Conservation (phyloP, 2,113 vertebrate genomes). For the Urocolius indicus region DNA sequence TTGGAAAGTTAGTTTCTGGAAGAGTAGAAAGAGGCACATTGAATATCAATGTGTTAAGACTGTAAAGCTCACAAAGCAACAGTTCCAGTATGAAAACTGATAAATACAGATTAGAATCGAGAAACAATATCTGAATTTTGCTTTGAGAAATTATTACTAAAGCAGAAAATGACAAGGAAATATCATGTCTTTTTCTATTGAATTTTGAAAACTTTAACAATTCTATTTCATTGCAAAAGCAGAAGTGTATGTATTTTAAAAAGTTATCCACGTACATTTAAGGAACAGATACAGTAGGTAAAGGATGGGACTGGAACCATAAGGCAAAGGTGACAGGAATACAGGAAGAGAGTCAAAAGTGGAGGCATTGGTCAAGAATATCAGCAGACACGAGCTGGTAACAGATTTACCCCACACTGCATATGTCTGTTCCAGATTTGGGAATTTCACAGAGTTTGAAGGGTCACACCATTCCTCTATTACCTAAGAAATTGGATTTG, state of each 20-base stretch:
- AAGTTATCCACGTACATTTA: background rate
- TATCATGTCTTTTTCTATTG: background rate
- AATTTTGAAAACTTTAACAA: background rate
- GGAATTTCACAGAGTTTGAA: background rate
- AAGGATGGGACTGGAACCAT: background rate
- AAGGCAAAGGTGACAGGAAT: background rate
- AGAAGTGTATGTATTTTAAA: background rate
- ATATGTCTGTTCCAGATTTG: background rate
- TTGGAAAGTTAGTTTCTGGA: background rate
- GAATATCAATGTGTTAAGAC: background rate
- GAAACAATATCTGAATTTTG: background rate
- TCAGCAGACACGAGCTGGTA: background rate
- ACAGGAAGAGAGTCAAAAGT: background rate
- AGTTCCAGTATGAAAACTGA: background rate
- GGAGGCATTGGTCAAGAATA: background rate
- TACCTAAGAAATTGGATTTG: background rate
- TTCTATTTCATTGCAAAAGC: background rate
- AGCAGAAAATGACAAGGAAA: background rate
- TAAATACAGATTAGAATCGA: background rate
- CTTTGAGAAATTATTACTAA: background rate
- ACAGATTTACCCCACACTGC: background rate
- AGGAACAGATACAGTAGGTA: background rate
- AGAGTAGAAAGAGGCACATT: background rate
- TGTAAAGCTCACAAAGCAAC: background rate
- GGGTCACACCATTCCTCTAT: background rate